A percentile compares a stretch with the other conserved stretches of the same genome.
These are phyloP conservation scores for Byasa hedistus DNA, from an alignment of 2,888 invertebrate species.

Conservation along the genomic window DNA sequence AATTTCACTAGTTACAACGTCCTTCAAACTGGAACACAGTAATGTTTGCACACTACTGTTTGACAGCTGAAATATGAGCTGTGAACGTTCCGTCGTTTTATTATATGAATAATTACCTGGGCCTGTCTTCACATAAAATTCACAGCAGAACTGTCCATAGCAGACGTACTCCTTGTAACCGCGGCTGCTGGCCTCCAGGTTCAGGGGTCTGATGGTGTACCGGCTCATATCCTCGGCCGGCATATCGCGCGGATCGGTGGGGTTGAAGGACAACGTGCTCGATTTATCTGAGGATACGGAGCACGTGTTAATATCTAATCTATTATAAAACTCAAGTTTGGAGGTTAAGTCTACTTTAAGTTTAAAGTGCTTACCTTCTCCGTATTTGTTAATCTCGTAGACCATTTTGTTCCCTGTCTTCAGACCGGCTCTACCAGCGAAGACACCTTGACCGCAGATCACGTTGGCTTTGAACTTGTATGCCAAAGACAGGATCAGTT, in stretches of 20 bases:
- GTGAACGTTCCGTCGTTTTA: too few relatives aligned
- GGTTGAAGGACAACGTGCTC: conserved; percentile 34
- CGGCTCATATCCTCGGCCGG: conserved; percentile 51
- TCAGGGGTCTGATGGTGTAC: conserved; percentile 52
- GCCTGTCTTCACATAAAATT: conserved; percentile 55
- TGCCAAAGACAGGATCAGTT: conserved; percentile 57
- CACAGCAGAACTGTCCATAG: conserved; percentile 58
- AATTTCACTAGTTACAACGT: too few relatives aligned
- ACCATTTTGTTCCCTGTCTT: conserved; percentile 34
- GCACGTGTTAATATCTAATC: not conserved
- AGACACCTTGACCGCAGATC: conserved; percentile 47
- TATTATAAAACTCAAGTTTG: not conserved
- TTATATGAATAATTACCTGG: not conserved
- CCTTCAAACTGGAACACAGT: too few relatives aligned
- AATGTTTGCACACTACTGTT: too few relatives aligned
- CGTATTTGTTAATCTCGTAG: conserved; percentile 45
- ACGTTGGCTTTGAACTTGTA: conserved; percentile 51
- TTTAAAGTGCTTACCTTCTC: conserved; percentile 40
- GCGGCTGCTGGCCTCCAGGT: conserved; percentile 43
- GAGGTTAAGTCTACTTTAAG: not conserved
- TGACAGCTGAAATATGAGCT: too few relatives aligned
- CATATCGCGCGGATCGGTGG: conserved; percentile 30
- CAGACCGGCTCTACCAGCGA: conserved; percentile 41
- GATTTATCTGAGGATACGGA: conserved; percentile 31
- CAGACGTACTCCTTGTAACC: conserved; percentile 56